A percentile compares a stretch with the other conserved stretches of the same genome.
Conservation (phyloP, 2,888 invertebrate genomes). For the Stictocephala bisonia region DNA sequence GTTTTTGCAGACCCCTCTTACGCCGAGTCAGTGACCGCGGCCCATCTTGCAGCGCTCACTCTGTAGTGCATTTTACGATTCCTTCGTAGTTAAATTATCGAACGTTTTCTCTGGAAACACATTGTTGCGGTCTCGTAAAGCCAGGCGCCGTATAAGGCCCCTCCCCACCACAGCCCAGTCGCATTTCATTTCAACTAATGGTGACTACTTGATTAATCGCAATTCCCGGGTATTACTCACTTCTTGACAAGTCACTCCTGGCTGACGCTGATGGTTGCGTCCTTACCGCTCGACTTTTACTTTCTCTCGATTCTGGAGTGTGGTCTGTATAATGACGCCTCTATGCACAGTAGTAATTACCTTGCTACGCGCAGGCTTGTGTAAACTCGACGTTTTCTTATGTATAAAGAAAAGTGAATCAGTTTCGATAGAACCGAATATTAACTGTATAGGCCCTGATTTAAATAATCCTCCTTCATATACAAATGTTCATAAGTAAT, state of each 20-base stretch:
- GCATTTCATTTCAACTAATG: neutral
- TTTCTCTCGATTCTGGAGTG: too few species aligned
- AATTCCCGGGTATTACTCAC: neutral
- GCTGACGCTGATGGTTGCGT: too few species aligned
- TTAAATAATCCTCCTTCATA: too few species aligned
- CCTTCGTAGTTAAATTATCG: constrained; percentile 45
- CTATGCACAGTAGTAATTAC: too few species aligned
- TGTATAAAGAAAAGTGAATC: too few species aligned
- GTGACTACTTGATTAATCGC: constrained; percentile 17
- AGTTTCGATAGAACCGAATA: too few species aligned
- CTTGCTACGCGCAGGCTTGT: too few species aligned
- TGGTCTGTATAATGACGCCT: too few species aligned
- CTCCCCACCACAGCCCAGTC: neutral
- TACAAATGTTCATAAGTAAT: too few species aligned
- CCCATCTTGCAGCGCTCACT: constrained; percentile 4
- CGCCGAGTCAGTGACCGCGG: constrained; percentile 36
- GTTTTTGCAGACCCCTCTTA: constrained; percentile 31
- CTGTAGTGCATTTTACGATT: constrained; percentile 42
- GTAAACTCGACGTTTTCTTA: too few species aligned
- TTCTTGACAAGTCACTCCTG: neutral
- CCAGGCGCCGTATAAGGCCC: constrained; percentile 44
- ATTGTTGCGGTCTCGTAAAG: constrained; percentile 45
- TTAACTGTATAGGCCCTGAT: too few species aligned
- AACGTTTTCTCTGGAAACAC: constrained; percentile 47
- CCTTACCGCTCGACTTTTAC: too few species aligned